Conservation (phyloP, 2,113 vertebrate species). For the Syngnathus floridae region DNA sequence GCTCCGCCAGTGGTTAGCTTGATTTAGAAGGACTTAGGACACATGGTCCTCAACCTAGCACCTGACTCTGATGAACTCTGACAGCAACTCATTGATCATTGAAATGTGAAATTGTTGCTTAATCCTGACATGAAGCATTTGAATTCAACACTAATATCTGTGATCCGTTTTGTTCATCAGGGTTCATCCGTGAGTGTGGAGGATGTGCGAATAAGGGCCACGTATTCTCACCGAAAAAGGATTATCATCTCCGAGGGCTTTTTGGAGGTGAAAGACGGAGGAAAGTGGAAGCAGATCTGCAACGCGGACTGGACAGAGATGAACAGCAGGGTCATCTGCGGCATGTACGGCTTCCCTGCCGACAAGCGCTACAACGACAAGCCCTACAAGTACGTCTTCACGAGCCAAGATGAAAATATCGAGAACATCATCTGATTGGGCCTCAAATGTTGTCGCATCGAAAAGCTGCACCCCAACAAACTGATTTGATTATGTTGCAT, state of each 20-base stretch:
- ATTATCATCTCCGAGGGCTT: conserved; percentile 87
- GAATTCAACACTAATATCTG: background rate
- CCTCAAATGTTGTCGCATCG: background rate
- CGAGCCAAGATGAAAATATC: background rate
- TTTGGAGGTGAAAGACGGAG: conserved; percentile 86
- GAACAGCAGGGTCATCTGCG: conserved; percentile 86
- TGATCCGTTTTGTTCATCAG: conserved; percentile 48
- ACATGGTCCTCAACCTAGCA: conserved; percentile 13
- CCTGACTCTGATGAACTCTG: conserved; percentile 16
- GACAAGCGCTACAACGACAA: conserved; percentile 81
- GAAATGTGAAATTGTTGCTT: no score
- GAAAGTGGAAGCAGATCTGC: conserved; percentile 89
- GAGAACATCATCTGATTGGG: background rate
- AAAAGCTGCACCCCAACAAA: conserved; percentile 9
- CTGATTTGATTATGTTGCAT: conserved; percentile 25
- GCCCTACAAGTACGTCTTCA: conserved; percentile 85
- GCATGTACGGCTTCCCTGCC: conserved; percentile 90
- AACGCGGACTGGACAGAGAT: conserved; percentile 77
- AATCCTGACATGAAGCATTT: no score
- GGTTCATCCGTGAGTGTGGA: conserved; percentile 85
- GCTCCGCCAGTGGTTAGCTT: background rate
- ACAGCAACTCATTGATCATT: background rate
- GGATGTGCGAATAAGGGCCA: conserved; percentile 82
- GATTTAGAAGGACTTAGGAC: conserved; percentile 25
- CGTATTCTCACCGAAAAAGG: conserved; percentile 82